Evolutionary conservation across 2,888 invertebrate genomes (phyloP).

Genomic region (Netelia virgata): DNA sequence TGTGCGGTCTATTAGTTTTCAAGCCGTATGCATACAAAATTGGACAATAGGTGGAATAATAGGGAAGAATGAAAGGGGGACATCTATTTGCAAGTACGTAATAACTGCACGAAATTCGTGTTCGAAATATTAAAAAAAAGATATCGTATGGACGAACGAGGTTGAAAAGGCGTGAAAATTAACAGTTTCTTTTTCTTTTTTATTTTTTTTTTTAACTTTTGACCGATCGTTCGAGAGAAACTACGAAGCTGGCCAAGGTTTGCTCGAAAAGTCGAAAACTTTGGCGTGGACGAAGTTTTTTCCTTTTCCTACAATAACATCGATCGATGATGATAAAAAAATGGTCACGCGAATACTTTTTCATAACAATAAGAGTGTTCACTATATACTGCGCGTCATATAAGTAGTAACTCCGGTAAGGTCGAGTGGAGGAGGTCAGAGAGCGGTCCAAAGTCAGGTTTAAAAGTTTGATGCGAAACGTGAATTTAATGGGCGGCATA

Average conservation of each 20-base stretch:
- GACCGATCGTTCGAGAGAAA: too few relatives aligned
- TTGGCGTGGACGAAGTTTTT: too few relatives aligned
- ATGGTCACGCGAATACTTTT: neutral
- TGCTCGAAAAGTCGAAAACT: too few relatives aligned
- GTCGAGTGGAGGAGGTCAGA: neutral
- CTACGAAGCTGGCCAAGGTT: too few relatives aligned
- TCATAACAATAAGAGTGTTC: neutral
- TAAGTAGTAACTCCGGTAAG: neutral
- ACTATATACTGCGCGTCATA: neutral
- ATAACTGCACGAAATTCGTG: neutral
- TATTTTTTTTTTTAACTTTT: too few relatives aligned
- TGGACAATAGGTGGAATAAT: neutral
- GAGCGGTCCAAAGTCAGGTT: conserved; percentile 22
- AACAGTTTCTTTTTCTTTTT: too few relatives aligned
- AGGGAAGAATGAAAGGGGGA: neutral
- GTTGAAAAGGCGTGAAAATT: too few relatives aligned
- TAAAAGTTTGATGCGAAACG: conserved; percentile 62
- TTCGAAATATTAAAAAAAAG: too few relatives aligned
- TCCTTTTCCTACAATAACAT: too few relatives aligned
- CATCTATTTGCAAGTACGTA: neutral
- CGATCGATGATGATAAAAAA: too few relatives aligned
- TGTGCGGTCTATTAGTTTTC: neutral
- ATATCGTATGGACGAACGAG: too few relatives aligned
- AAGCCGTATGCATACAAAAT: conserved; percentile 20
- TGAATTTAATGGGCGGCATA: conserved; percentile 63